A percentile compares a stretch with the other conserved stretches of the same genome.
Evolutionary conservation across 1,140 invertebrate genomes (phyloP).

Genomic region (Drosophila triauraria): DNA sequence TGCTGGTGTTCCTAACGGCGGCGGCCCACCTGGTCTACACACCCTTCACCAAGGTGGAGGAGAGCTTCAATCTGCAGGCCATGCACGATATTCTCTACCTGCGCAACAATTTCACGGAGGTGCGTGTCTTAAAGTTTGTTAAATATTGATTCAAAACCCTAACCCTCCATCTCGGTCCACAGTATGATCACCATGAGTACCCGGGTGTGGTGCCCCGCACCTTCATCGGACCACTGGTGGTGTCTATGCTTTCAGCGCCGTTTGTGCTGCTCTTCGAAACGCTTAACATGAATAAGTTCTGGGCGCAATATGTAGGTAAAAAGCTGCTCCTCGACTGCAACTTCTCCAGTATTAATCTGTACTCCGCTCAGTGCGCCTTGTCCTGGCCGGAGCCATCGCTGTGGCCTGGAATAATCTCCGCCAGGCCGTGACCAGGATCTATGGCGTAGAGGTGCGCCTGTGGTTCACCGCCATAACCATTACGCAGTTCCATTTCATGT

Average conservation of each 20-base stretch:
- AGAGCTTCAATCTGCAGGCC: conserved; percentile 99
- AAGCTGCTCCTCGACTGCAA: conserved; percentile 63
- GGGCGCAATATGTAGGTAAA: conserved; percentile 95
- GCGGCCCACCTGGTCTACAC: conserved; percentile 93
- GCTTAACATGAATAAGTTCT: conserved; percentile 93
- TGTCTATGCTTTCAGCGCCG: conserved; percentile 92
- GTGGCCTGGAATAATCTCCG: conserved; percentile 90
- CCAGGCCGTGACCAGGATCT: conserved; percentile 90
- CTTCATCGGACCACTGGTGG: conserved; percentile 96
- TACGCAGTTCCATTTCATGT: conserved; percentile 99
- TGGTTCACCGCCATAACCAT: conserved; percentile 95
- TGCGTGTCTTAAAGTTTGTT: conserved; percentile 72
- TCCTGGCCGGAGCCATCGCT: conserved; percentile 91
- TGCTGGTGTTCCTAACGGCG: conserved; percentile 88
- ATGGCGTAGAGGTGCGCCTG: conserved; percentile 91
- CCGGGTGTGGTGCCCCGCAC: conserved; percentile 99
- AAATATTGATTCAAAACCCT: not conserved
- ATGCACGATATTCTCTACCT: conserved; percentile 98
- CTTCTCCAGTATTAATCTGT: not conserved
- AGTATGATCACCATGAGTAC: conserved; percentile 99
- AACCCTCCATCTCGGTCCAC: conserved; percentile 64
- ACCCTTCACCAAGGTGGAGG: conserved; percentile 99
- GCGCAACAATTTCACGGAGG: conserved; percentile 92
- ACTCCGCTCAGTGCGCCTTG: conserved; percentile 91
- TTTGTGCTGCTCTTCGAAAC: conserved; percentile 89